Evolutionary conservation across 2,113 vertebrate genomes (phyloP).

Genomic region (Benitochromis conjunctus): DNA sequence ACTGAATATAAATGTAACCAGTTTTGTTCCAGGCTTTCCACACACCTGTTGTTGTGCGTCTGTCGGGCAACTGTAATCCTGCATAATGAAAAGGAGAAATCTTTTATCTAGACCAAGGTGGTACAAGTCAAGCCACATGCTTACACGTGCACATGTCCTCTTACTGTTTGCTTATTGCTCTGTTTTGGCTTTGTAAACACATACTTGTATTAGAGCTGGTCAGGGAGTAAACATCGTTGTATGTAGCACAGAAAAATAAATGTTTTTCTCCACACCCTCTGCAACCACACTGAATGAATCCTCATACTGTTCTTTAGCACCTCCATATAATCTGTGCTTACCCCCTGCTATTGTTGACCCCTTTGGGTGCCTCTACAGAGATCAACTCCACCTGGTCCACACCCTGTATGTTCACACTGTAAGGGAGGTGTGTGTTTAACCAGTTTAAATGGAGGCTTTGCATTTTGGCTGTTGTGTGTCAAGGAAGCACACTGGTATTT

Average conservation of each 20-base stretch:
- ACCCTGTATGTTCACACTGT: conserved; percentile 53
- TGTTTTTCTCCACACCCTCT: not conserved
- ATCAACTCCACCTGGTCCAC: conserved; percentile 54
- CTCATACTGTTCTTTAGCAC: not conserved
- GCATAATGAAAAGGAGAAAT: conserved; percentile 1
- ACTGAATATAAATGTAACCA: conserved; percentile 48
- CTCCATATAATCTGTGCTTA: conserved; percentile 13
- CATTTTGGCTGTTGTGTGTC: not conserved
- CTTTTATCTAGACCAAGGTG: not conserved
- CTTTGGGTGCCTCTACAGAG: not conserved
- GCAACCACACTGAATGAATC: not conserved
- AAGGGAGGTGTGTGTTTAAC: conserved; percentile 34
- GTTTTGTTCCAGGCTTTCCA: conserved; percentile 4
- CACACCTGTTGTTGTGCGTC: conserved; percentile 43
- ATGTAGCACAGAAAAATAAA: not conserved
- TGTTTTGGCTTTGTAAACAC: not conserved
- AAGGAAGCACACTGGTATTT: not conserved
- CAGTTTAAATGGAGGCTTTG: not conserved
- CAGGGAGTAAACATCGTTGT: not conserved
- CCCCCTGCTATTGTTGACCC: conserved; percentile 23
- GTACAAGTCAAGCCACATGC: not conserved
- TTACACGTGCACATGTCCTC: not conserved
- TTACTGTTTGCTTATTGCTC: not conserved
- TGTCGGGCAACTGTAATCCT: not conserved
- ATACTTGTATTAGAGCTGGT: not conserved